A percentile compares a stretch with the other conserved stretches of the same genome.
phyloP scores from a whole-genome alignment of 2,797 vertebrate species.

The Monodelphis domestica region DNA sequence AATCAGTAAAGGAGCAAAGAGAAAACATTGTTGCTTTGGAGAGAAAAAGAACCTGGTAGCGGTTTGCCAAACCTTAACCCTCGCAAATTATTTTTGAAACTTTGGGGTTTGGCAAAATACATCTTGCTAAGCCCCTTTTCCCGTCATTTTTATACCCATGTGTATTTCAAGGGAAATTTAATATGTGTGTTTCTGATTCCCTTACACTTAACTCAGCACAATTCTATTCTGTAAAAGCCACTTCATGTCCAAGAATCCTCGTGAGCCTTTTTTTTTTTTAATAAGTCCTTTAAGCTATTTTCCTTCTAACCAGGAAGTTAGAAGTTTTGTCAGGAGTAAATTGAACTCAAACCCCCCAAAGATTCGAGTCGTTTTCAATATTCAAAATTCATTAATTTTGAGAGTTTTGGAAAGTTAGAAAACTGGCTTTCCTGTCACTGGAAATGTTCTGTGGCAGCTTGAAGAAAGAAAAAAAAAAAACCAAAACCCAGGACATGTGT shows the following conservation, averaged over 20 bases:
- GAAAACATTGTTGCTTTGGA: background rate
- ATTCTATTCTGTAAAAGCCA: constrained; percentile 52
- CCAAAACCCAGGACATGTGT: background rate
- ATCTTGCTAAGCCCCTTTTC: constrained; percentile 65
- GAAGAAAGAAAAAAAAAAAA: background rate
- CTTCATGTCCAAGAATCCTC: constrained; percentile 65
- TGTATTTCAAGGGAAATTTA: constrained; percentile 74
- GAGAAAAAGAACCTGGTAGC: background rate
- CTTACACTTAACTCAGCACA: constrained; percentile 60
- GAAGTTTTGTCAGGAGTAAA: constrained; percentile 28
- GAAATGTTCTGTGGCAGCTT: background rate
- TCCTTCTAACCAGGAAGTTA: constrained; percentile 57
- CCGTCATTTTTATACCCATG: constrained; percentile 67
- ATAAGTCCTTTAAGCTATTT: constrained; percentile 56
- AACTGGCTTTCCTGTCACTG: background rate
- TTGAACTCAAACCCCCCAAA: constrained; percentile 33
- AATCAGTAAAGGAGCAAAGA: background rate
- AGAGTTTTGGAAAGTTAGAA: constrained; percentile 4
- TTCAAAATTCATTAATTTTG: background rate
- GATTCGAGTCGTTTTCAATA: constrained; percentile 24
- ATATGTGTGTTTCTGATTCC: constrained; percentile 74
- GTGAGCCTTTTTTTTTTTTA: constrained; percentile 42
- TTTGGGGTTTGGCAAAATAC: constrained; percentile 64
- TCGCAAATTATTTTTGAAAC: constrained; percentile 67
- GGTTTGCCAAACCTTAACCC: constrained; percentile 56